Conservation (phyloP, 1,140 invertebrate genomes). For the Drosophila nigromelanica region DNA sequence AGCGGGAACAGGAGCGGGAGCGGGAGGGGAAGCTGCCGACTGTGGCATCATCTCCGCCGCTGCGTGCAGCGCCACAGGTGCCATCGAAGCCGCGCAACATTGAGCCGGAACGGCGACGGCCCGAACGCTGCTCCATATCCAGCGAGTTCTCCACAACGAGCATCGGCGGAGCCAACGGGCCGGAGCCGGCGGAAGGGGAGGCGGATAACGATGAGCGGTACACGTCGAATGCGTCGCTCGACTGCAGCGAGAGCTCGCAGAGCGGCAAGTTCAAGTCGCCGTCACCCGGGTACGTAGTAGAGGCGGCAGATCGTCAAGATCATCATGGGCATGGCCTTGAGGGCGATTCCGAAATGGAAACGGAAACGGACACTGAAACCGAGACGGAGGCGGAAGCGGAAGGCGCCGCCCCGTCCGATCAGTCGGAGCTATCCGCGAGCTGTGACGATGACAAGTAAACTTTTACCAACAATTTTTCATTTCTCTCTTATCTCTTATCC, state of each 20-base stretch:
- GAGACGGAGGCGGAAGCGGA: constrained; percentile 18
- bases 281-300: constrained; percentile 80
- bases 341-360: constrained; percentile 6
- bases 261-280: constrained; percentile 77
- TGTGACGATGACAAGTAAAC: constrained; percentile 67
- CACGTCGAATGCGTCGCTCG: constrained; percentile 63
- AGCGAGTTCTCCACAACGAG: constrained; percentile 78
- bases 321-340: constrained; percentile 6
- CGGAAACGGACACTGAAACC: constrained; percentile 1
- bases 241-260: constrained; percentile 64
- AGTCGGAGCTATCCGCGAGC: constrained; percentile 41
- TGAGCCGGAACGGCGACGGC: constrained; percentile 44
- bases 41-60: neutral
- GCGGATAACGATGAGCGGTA: constrained; percentile 45
- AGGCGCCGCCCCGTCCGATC: constrained; percentile 33
- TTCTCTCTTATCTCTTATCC: constrained; percentile 14
- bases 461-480: constrained; percentile 38
- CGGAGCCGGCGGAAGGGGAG: constrained; percentile 3
- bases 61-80: constrained; percentile 57
- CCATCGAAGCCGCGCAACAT: constrained; percentile 48
- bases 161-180: neutral
- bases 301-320: constrained; percentile 22
- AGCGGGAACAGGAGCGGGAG: neutral
- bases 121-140: constrained; percentile 60
- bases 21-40: neutral